Base-by-base conservation (phyloP, 2,797 vertebrate genomes). In the Aldrovandia affinis region DNA sequence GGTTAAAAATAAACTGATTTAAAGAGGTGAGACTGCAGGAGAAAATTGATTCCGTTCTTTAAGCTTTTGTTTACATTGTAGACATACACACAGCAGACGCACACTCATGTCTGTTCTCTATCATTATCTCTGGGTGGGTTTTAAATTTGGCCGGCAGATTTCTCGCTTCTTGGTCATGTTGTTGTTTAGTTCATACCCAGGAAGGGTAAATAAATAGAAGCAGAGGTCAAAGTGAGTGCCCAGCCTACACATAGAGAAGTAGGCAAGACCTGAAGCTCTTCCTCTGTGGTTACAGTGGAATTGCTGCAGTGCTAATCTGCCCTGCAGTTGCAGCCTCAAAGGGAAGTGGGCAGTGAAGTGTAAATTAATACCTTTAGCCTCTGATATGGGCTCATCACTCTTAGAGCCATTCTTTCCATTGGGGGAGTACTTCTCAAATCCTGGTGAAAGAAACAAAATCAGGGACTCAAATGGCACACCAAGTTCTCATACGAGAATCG, bases 401-500 rank as follows among this genome's bases (percentile, higher is more conserved):
- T 95, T 96, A 83, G 95, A 92, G 7, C 85, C 86, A 89, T 95
- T 96, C 89, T 96, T 94, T 79, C 92, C 91, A 85, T 96, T 95
- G 50, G 97, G 97, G 92, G 98, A 99, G 90, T 97, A 99, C 90
- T 99, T 99, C 91, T 99, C 98, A 95, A 99, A 99, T 83, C 98
- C 98, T 99, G 87, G 33, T 65, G 10, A 63, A 50, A 82, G 78
- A 82, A 2, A 61, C 22, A 22, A 77, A 44, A 47, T 77, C 8
- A 44, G 10, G 8, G 22, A 75, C 36, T 10, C 8, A 22, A 75
- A 14, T 9, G 10, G 4, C 22, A 44, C 73, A 77, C 25, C 20
- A 12, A 77, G 20, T 44, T 25, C 18, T 77, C 22, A 18, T n/a
- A n/a, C n/a, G n/a, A n/a, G n/a, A n/a, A n/a, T n/a, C n/a, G n/a